Evolutionary conservation across 2,113 vertebrate species (phyloP), one percentile per base, ranked within the genome.

Genomic region (Catagonus wagneri): DNA sequence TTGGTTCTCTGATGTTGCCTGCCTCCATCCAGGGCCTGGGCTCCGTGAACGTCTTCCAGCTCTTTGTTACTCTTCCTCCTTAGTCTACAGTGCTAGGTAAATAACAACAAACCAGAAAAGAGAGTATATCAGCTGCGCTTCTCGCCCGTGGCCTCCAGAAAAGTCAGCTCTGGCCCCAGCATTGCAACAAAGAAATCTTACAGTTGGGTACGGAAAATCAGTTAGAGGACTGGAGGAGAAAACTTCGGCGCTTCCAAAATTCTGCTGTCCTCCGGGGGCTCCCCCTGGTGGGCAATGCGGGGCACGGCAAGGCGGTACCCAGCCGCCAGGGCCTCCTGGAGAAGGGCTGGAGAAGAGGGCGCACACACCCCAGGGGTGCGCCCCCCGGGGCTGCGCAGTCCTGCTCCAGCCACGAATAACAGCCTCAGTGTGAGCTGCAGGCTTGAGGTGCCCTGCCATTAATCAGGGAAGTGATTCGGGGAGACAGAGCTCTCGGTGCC

Each of bases 121-220:
- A n/a, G 60, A 27, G 13, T 2, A 61, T 20, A 78, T 87, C 66
- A 54, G 92, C 86, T 66, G 58, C 58, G 56, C 63, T 27, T 80
- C 89, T 93, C 20, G 6, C 61, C 90, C 6, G 52, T 61, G 83
- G 97, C 71, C 66, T 97, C 94, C 94, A 80, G 84, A 83, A 95
- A 69, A 76, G 83, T 81, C 92, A 93, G 75, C 79, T 95, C 89
- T 88, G 94, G 93, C 87, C 93, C 95, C 93, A 89, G 81, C 92
- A 90, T 85, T 93, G 92, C 93, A 98, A 97, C 97, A 97, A 97
- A 98, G 97, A 96, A 96, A 97, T 87, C 95, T 93, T 92, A 81
- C 94, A 78, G 93, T 78, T 89, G 93, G 92, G 83, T 80, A 93
- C 88, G 86, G 94, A 85, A 96, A 96, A 89, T 84, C 94, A 94